Percentiles rank a stretch among this genome's conserved stretches.
phyloP scores from a whole-genome alignment of 2,113 vertebrate genomes.

The Solea senegalensis region DNA sequence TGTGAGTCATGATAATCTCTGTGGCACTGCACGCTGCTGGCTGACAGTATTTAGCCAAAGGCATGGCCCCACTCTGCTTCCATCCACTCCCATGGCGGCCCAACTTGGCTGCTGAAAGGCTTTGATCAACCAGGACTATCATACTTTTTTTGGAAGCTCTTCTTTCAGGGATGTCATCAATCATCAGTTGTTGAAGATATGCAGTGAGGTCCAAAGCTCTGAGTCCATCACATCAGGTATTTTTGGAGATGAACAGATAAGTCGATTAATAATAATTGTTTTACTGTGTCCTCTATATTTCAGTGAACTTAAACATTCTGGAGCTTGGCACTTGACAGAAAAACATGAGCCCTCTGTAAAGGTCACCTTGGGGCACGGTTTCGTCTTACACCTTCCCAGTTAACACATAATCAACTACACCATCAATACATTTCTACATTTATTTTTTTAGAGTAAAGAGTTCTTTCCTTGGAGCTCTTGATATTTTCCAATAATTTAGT shows the following conservation, averaged over 20 bases:
- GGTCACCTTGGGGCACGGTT: too few species aligned
- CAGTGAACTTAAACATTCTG: too few species aligned
- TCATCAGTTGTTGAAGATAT: slow-evolving; percentile 26
- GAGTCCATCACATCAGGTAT: slow-evolving; percentile 15
- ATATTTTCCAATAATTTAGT: too few species aligned
- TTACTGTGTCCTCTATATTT: too few species aligned
- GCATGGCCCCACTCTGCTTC: slow-evolving; percentile 4
- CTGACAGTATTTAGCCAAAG: slow-evolving; percentile 27
- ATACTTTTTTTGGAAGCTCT: slow-evolving; percentile 24
- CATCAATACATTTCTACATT: too few species aligned
- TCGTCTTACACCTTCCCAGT: too few species aligned
- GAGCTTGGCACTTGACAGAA: too few species aligned
- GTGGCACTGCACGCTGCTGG: slow-evolving; percentile 7
- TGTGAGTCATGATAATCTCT: slow-evolving; percentile 18
- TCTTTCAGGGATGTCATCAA: slow-evolving; percentile 20
- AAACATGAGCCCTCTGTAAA: too few species aligned
- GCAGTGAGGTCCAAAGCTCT: not conserved
- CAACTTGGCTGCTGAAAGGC: slow-evolving; percentile 27
- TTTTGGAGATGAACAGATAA: slow-evolving; percentile 1
- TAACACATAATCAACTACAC: too few species aligned
- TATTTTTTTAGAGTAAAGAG: too few species aligned
- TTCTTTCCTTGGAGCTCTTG: too few species aligned
- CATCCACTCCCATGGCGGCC: slow-evolving; percentile 22
- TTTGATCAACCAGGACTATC: not conserved
- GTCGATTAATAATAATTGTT: too few species aligned